Base-by-base conservation (phyloP, 2,888 invertebrate genomes). In the Volucella zonaria region DNA sequence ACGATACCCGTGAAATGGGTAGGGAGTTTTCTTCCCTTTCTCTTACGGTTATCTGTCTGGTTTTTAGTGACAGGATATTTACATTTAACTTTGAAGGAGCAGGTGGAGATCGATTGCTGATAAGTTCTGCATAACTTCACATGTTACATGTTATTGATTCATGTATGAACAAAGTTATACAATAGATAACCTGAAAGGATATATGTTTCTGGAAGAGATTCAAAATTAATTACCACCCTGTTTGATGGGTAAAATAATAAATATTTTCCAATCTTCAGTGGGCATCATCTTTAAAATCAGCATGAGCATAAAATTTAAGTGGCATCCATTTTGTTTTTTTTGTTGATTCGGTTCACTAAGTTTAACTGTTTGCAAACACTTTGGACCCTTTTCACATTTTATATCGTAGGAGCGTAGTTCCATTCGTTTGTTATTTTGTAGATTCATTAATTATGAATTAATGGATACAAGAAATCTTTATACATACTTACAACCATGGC, bases 371-470 rank as follows among this genome's bases (percentile, higher is more conserved):
- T 18, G 47, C 67, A 61, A 67, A 47, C 52, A 40, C 62, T 61
- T 67, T 54, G 31, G 52, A 67, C 49, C 11, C 47, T 62, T 45
- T 61, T 45, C 23, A 23, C 23, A 45, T 45, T 61, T 61, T 23
- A 61, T 6, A 31, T 31, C 6, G 4, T 31, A 6, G 31, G 6
- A 31, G 31, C 31, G 31, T 31, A 31, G 31, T 31, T 31, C 3
- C 31, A 4, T 6, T 31, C 31, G 8, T 58, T 54, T 66, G 76
- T 59, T 49, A 51, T 43, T 66, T 51, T 67, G 43, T 42, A 59
- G 45, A 8, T 49, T 68, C 68, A 77, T 77, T 68, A 77, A 77
- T 77, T 68, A 77, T 77, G 68, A 54, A 68, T 45, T 52, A 74
- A 74, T 38, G 62, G 61, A 40, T 68, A 31, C 38, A 54, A 52